A percentile compares a stretch with the other conserved stretches of the same genome.
phyloP scores from a whole-genome alignment of 1,140 invertebrate species.

The Proctacanthus coquilletti region DNA sequence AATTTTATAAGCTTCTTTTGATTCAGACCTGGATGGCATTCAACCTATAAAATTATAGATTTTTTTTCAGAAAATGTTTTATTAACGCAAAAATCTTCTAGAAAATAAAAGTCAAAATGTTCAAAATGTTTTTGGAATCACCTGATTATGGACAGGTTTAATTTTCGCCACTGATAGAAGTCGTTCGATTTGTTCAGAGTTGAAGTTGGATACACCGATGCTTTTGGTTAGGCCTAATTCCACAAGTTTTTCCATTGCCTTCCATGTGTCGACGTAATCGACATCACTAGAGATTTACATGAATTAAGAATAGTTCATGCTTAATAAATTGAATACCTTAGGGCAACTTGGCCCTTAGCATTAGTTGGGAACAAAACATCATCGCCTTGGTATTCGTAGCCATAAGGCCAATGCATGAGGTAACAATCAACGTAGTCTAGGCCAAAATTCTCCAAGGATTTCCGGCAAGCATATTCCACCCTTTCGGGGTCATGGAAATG shows the following conservation, averaged over 20 bases:
- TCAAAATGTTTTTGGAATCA: conserved; percentile 20
- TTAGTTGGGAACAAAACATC: conserved; percentile 31
- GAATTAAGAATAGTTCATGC: background rate
- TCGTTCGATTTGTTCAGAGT: conserved; percentile 51
- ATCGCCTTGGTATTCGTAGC: conserved; percentile 34
- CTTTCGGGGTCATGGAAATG: conserved; percentile 37
- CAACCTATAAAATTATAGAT: conserved; percentile 29
- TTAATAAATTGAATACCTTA: conserved; percentile 11
- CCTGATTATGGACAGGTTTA: conserved; percentile 59
- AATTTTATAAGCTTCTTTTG: conserved; percentile 52
- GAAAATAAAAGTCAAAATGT: background rate
- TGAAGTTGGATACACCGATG: conserved; percentile 78
- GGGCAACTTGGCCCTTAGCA: conserved; percentile 39
- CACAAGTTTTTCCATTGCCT: conserved; percentile 57
- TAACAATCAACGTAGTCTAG: conserved; percentile 72
- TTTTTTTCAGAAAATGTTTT: background rate
- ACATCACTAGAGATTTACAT: conserved; percentile 31
- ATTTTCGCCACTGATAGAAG: conserved; percentile 47
- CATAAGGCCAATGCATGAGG: conserved; percentile 77
- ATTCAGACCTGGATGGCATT: conserved; percentile 59
- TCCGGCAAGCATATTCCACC: conserved; percentile 34
- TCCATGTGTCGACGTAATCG: conserved; percentile 70
- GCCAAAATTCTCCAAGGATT: conserved; percentile 45
- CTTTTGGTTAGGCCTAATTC: conserved; percentile 48
- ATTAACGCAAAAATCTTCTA: background rate